Base-by-base conservation (phyloP, 2,797 vertebrate genomes). In the Pachyuromys duprasi region DNA sequence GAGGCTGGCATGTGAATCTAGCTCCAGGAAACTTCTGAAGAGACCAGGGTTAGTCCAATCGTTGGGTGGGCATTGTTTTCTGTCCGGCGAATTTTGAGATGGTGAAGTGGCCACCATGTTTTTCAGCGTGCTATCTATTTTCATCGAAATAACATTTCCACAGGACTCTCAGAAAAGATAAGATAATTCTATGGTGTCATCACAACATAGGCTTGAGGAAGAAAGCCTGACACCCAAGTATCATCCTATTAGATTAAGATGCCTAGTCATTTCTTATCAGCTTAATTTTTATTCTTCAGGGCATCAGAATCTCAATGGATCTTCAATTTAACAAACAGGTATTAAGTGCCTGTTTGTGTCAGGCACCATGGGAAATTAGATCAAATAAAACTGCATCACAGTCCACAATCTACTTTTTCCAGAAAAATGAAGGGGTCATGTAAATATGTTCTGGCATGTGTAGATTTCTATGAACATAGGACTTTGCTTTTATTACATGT, bases 131-230 rank as follows among this genome's bases (percentile, higher is more conserved):
- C 53, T 84, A 24, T 86, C 53, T 93, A 60, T 22, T 91, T 93
- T 67, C 92, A 84, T 28, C 24, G n/a, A 90, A 28, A 24, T 55
- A 57, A 45, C n/a, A 20, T n/a, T 65, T 72, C 22, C 2, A 53
- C 2, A 55, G 45, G 31, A 72, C 45, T 78, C 3, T 84, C 26
- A 70, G 33, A 55, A 70, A 81, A 95, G 75, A n/a, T 18, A 6
- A 93, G 82, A 36, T 69, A 60, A 83, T 89, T 81, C 69, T 91
- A 31, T 69, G 33, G n/a, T n/a, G 26, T 93, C 33, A 90, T 92
- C 36, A 92, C 14, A 94, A 49, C 14, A 24, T 1, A n/a, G 12
- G 5, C 82, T 11, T 26, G 24, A 60, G 60, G 63, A 86, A 63
- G 28, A 39, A 78, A 91, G 49, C 2, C 2, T 17, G 17, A 8